A percentile compares a stretch with the other conserved stretches of the same genome.
phyloP scores from a whole-genome alignment of 1,140 invertebrate species.

The Procambarus virginalis region DNA sequence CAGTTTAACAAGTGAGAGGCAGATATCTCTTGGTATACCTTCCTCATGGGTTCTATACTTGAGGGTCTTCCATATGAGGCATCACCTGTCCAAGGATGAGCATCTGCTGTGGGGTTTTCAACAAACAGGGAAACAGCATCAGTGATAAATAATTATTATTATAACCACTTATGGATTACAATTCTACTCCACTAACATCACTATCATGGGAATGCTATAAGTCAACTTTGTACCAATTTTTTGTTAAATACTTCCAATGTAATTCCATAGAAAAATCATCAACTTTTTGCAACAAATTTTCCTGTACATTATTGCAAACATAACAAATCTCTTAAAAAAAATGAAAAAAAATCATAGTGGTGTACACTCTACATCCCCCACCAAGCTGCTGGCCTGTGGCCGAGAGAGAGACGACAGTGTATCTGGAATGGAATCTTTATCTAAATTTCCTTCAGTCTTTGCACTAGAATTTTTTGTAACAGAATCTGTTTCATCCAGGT shows the following conservation, averaged over 20 bases:
- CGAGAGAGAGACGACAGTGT: slow-evolving; percentile 22
- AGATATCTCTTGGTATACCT: no score
- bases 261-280: slow-evolving; percentile 6
- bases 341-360: slow-evolving; percentile 47
- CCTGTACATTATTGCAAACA: neutral
- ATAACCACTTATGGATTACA: neutral
- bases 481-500: slow-evolving; percentile 14
- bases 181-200: slow-evolving; percentile 48
- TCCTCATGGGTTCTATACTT: no score
- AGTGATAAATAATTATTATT: neutral
- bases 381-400: slow-evolving; percentile 43
- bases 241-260: slow-evolving; percentile 2
- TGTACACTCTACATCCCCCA: slow-evolving; percentile 47
- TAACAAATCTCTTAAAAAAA: slow-evolving; percentile 8
- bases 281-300: slow-evolving; percentile 1
- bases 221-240: slow-evolving; percentile 57
- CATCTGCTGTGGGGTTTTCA: neutral
- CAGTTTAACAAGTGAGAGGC: neutral
- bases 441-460: slow-evolving; percentile 1
- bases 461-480: neutral
- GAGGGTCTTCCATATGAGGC: no score
- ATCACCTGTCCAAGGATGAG: neutral
- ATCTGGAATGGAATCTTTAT: slow-evolving; percentile 7
- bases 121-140: neutral
- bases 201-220: slow-evolving; percentile 58